phyloP scores from a whole-genome alignment of 2,888 invertebrate genomes.

The Meteorus cinctellus region DNA sequence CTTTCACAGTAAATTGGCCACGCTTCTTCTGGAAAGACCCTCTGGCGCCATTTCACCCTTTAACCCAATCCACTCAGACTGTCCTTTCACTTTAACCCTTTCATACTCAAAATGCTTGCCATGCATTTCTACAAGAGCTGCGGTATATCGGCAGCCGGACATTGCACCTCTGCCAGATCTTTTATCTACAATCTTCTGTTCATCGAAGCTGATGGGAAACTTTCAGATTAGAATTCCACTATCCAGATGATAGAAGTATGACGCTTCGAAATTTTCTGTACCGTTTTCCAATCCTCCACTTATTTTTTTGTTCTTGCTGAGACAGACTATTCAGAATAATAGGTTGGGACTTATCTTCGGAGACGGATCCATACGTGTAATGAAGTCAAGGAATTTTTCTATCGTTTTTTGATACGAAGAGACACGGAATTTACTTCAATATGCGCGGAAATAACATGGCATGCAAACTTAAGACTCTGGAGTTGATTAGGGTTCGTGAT shows the following conservation, averaged over 20 bases:
- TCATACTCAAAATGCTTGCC: conserved; percentile 28
- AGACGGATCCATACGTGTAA: neutral
- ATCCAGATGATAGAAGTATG: neutral
- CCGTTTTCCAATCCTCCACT: too few species aligned
- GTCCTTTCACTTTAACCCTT: conserved; percentile 15
- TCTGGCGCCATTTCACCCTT: conserved; percentile 4
- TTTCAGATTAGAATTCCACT: neutral
- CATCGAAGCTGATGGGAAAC: conserved; percentile 26
- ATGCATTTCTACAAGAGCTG: conserved; percentile 32
- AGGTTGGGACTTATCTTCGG: too few species aligned
- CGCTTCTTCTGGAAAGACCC: neutral
- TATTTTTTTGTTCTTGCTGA: neutral
- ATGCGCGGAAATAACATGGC: neutral
- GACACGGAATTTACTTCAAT: neutral
- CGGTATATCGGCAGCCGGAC: conserved; percentile 33
- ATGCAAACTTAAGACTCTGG: neutral
- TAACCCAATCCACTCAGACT: neutral
- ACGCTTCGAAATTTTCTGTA: neutral
- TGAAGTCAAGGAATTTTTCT: neutral
- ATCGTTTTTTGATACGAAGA: too few species aligned
- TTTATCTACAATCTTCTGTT: conserved; percentile 17
- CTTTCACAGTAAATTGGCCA: conserved; percentile 39
- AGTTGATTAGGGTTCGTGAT: neutral
- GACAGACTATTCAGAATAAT: too few species aligned
- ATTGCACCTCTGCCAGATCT: conserved; percentile 21